Evolutionary conservation across 2,888 invertebrate genomes (phyloP).

Genomic region (Lasius fuliginosus): DNA sequence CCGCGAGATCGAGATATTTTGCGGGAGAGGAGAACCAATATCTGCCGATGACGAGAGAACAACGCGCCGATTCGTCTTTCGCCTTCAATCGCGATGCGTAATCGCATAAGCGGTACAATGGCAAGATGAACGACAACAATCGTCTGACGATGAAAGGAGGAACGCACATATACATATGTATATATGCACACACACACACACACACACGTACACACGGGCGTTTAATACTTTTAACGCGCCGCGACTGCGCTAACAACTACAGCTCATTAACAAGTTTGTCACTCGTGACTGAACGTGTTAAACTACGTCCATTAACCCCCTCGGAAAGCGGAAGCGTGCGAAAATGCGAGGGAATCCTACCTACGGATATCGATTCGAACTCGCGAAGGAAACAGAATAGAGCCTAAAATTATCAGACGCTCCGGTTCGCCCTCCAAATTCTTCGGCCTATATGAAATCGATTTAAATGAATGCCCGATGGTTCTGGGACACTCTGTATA

Average conservation of each 20-base stretch:
- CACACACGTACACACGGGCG: neutral
- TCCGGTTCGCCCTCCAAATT: neutral
- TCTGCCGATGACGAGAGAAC: slow-evolving; percentile 8
- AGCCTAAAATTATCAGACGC: neutral
- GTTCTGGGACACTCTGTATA: neutral
- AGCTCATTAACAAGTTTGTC: slow-evolving; percentile 52
- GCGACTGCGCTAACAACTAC: slow-evolving; percentile 39
- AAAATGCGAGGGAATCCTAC: slow-evolving; percentile 21
- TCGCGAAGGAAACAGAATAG: neutral
- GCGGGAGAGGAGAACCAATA: neutral
- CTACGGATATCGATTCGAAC: slow-evolving; percentile 27
- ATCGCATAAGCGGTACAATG: slow-evolving; percentile 22
- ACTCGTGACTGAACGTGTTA: slow-evolving; percentile 37
- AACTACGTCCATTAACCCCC: slow-evolving; percentile 41
- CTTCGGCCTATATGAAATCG: neutral
- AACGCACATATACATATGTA: neutral
- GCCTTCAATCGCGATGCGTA: slow-evolving; percentile 26
- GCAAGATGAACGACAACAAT: slow-evolving; percentile 6
- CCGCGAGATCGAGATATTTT: neutral
- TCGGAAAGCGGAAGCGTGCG: slow-evolving; percentile 34
- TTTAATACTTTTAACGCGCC: slow-evolving; percentile 36
- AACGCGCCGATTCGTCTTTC: slow-evolving; percentile 9
- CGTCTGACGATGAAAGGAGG: slow-evolving; percentile 24
- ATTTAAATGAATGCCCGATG: neutral
- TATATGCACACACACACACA: neutral